Conservation (phyloP, 2,797 vertebrate genomes). For the Rhinogobio ventralis region DNA sequence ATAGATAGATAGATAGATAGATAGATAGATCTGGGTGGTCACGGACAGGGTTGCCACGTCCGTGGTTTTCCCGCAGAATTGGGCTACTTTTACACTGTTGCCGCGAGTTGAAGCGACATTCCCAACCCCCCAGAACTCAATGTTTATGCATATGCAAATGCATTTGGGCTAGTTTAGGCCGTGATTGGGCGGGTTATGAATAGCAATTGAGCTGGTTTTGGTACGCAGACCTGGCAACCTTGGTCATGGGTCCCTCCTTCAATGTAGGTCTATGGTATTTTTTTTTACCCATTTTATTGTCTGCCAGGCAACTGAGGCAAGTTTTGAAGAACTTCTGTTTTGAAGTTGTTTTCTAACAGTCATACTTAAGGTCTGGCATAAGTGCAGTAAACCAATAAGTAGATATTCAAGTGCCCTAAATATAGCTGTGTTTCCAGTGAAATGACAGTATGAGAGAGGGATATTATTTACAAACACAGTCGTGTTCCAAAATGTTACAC, state of each 20-base stretch:
- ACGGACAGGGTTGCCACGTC: no score
- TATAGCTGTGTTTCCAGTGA: slow-evolving; percentile 46
- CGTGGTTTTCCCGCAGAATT: no score
- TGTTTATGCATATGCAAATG: no score
- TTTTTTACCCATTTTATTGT: not conserved
- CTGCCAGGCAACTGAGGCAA: not conserved
- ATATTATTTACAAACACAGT: slow-evolving; percentile 50
- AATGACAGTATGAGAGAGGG: slow-evolving; percentile 22
- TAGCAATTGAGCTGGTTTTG: not conserved
- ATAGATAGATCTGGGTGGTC: no score
- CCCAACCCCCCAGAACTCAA: no score
- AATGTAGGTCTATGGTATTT: not conserved
- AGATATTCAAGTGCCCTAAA: slow-evolving; percentile 46
- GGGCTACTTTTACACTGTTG: no score
- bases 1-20: not conserved
- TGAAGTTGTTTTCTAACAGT: slow-evolving; percentile 7
- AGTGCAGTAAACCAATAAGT: slow-evolving; percentile 32
- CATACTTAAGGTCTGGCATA: slow-evolving; percentile 22
- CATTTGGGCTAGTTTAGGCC: no score
- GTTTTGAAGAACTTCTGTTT: not conserved
- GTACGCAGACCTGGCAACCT: not conserved
- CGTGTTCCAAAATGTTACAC: slow-evolving; percentile 28
- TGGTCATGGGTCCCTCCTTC: not conserved
- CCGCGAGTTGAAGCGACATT: no score
- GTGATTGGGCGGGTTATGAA: not conserved